phyloP scores from a whole-genome alignment of 2,797 vertebrate genomes.

The Diplodus puntazzo region DNA sequence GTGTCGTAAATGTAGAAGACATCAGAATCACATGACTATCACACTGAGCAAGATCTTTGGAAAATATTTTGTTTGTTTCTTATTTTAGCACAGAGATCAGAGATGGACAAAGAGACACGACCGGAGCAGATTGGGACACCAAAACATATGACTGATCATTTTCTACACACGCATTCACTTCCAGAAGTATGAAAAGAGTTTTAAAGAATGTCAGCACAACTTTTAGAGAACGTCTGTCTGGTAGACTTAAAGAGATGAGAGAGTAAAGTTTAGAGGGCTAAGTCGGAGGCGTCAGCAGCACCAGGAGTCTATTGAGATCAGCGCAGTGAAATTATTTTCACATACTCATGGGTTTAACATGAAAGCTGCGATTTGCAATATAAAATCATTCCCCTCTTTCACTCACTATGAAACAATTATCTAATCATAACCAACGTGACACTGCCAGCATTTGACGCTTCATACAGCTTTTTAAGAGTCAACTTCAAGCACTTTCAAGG shows the following conservation, averaged over 20 bases:
- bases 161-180: background rate
- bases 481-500: too few species aligned
- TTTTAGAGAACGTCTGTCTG: background rate
- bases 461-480: too few species aligned
- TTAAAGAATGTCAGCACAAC: background rate
- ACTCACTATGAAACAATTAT: background rate
- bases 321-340: background rate
- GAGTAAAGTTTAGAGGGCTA: background rate
- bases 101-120: background rate
- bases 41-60: background rate
- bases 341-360: too few species aligned
- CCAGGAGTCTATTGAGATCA: background rate
- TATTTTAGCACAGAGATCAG: conserved; percentile 20
- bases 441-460: too few species aligned
- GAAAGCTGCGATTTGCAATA: background rate
- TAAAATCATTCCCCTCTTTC: background rate
- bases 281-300: background rate
- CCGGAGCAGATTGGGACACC: background rate
- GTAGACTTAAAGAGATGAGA: background rate
- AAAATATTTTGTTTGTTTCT: conserved; percentile 33
- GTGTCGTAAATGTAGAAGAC: conserved; percentile 45
- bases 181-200: too few species aligned
- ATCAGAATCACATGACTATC: background rate
- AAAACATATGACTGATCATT: background rate
- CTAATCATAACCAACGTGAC: background rate